These are phyloP conservation scores for Siderastrea siderea DNA, from an alignment of 92 coral and sea anemone species.

Conservation along the genomic window DNA sequence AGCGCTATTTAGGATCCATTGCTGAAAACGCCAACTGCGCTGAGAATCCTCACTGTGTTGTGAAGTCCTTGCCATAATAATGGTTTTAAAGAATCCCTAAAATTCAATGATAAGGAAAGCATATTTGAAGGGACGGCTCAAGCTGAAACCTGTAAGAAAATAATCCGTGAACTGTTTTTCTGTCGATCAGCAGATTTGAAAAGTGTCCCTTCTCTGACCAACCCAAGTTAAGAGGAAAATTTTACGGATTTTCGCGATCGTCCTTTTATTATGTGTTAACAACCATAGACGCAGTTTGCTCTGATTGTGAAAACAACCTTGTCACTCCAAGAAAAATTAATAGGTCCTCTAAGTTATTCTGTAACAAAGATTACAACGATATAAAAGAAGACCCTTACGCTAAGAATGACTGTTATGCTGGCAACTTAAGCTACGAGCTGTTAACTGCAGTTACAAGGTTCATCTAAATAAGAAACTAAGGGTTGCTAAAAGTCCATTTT, in stretches of 20 bases:
- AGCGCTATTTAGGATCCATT: slow-evolving; percentile 1
- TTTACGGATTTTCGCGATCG: slow-evolving; percentile 35
- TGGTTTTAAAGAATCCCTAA: background rate
- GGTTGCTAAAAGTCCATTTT: too few relatives aligned
- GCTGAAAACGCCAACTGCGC: background rate
- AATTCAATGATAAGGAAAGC: slow-evolving; percentile 6
- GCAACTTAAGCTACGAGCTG: slow-evolving; percentile 38
- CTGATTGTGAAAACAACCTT: slow-evolving; percentile 2
- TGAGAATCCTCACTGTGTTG: background rate
- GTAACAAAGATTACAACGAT: background rate
- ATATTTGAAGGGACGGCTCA: slow-evolving; percentile 12
- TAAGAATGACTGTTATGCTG: slow-evolving; percentile 6
- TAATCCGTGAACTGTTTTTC: slow-evolving; percentile 35
- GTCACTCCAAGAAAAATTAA: slow-evolving; percentile 10
- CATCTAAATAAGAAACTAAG: background rate
- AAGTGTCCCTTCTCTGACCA: too few relatives aligned
- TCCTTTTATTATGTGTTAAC: too few relatives aligned
- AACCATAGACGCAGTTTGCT: slow-evolving; percentile 29
- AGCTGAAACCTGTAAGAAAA: background rate
- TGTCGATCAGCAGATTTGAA: slow-evolving; percentile 12
- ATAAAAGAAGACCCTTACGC: background rate
- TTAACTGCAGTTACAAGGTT: slow-evolving; percentile 13
- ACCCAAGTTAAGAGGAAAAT: slow-evolving; percentile 5
- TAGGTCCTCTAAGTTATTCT: background rate
- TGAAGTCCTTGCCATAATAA: too few relatives aligned